A percentile compares a stretch with the other conserved stretches of the same genome.
phyloP scores from a whole-genome alignment of 2,797 vertebrate species.

The Rhyacichthys aspro region DNA sequence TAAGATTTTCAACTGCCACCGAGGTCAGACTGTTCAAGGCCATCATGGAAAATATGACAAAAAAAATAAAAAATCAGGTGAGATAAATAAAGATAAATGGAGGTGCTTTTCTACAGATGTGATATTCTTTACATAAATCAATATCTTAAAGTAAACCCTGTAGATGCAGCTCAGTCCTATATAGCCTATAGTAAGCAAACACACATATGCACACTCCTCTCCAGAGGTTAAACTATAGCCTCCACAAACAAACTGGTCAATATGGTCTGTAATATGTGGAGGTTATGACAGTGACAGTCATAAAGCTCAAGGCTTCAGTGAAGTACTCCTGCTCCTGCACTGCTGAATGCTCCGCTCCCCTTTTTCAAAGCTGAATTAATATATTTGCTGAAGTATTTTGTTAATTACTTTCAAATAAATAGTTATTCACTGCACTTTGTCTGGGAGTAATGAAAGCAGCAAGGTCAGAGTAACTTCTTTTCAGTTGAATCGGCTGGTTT shows the following conservation, averaged over 20 bases:
- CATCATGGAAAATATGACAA: background rate
- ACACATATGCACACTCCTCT: background rate
- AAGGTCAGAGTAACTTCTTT: constrained; percentile 21
- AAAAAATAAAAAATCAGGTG: background rate
- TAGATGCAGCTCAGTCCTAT: too few species aligned
- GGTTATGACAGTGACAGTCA: constrained; percentile 15
- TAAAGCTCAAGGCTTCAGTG: constrained; percentile 43
- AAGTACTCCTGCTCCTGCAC: background rate
- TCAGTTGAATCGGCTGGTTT: background rate
- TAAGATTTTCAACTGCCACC: background rate
- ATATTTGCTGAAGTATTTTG: constrained; percentile 19
- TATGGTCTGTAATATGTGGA: background rate
- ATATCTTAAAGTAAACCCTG: too few species aligned
- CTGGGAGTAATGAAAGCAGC: background rate
- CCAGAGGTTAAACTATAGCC: constrained; percentile 19
- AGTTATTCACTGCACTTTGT: constrained; percentile 8
- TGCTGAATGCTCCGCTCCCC: constrained; percentile 11
- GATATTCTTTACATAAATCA: background rate
- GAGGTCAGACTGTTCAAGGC: constrained; percentile 3
- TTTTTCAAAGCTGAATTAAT: constrained; percentile 38
- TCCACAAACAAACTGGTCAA: constrained; percentile 13
- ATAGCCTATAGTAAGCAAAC: background rate
- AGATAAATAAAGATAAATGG: background rate
- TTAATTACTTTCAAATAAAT: constrained; percentile 17
- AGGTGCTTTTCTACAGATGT: background rate